These are phyloP conservation scores for Tiliacea citrago DNA, from an alignment of 2,888 invertebrate species.

Conservation along the genomic window DNA sequence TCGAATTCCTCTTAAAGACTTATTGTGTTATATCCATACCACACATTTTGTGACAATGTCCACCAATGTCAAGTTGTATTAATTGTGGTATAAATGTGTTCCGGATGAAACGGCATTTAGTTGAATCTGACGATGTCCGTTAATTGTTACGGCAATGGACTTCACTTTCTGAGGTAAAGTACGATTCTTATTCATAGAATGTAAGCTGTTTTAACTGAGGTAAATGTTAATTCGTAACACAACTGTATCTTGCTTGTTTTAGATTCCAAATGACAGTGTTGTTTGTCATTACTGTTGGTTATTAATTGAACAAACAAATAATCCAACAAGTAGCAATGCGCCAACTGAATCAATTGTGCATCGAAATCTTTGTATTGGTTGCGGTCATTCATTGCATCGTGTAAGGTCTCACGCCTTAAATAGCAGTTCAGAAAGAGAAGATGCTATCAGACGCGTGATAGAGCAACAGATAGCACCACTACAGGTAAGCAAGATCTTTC, in stretches of 20 bases:
- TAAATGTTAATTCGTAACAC: no score
- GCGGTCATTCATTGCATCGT: slow-evolving; percentile 21
- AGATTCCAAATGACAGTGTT: slow-evolving; percentile 18
- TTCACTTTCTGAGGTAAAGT: neutral
- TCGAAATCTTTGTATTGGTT: slow-evolving; percentile 12
- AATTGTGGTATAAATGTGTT: no score
- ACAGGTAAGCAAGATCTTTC: no score
- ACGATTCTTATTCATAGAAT: neutral
- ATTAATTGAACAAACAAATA: slow-evolving; percentile 14
- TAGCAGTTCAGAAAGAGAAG: no score
- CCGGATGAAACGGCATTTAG: slow-evolving; percentile 11
- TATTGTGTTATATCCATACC: no score
- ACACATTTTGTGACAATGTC: no score
- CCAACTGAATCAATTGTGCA: slow-evolving; percentile 17
- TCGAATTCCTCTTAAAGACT: no score
- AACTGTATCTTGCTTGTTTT: no score
- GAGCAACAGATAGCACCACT: no score
- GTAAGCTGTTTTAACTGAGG: slow-evolving; percentile 9
- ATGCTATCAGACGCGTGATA: no score
- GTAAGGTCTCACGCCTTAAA: slow-evolving; percentile 15
- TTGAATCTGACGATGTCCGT: slow-evolving; percentile 13
- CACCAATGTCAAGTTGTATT: no score
- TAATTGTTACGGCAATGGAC: slow-evolving; percentile 1
- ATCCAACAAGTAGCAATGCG: slow-evolving; percentile 11
- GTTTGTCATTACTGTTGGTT: slow-evolving; percentile 21